These are phyloP conservation scores for Platypus cylindrus DNA, from an alignment of 2,888 invertebrate genomes.

Conservation along the genomic window DNA sequence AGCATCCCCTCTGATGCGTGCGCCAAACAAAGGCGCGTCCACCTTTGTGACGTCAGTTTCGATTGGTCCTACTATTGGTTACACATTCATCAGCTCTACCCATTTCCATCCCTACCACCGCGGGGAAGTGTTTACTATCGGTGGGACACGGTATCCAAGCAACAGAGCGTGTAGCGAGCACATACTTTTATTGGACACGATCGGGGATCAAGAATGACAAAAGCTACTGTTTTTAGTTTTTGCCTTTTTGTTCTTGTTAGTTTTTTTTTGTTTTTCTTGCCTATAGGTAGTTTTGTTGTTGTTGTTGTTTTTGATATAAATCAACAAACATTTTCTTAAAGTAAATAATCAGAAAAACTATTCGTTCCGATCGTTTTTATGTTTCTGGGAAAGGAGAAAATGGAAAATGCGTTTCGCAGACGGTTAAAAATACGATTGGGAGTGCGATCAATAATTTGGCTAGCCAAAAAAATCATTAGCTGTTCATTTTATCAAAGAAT, in stretches of 20 bases:
- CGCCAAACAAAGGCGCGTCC: conserved; percentile 34
- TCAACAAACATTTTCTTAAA: not conserved
- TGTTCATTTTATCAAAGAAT: too few species aligned
- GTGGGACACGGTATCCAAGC: conserved; percentile 37
- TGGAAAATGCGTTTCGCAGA: too few species aligned
- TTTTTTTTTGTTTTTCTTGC: too few species aligned
- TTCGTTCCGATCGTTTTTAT: too few species aligned
- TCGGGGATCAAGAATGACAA: conserved; percentile 12
- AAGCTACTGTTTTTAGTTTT: conserved; percentile 7
- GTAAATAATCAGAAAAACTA: too few species aligned
- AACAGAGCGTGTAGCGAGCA: conserved; percentile 34
- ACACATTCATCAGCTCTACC: conserved; percentile 22
- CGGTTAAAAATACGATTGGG: too few species aligned
- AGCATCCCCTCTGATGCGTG: conserved; percentile 27
- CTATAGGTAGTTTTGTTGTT: too few species aligned
- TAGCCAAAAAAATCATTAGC: too few species aligned
- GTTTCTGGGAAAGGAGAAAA: too few species aligned
- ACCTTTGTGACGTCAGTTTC: conserved; percentile 32
- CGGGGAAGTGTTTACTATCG: conserved; percentile 38
- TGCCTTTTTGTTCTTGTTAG: not conserved
- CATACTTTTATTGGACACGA: conserved; percentile 22
- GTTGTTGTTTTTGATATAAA: too few species aligned
- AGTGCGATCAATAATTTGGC: too few species aligned
- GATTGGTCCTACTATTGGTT: conserved; percentile 27
- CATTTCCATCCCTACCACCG: conserved; percentile 23